Evolutionary conservation across 2,113 vertebrate species (phyloP).

Genomic region (Cyanoderma ruficeps): DNA sequence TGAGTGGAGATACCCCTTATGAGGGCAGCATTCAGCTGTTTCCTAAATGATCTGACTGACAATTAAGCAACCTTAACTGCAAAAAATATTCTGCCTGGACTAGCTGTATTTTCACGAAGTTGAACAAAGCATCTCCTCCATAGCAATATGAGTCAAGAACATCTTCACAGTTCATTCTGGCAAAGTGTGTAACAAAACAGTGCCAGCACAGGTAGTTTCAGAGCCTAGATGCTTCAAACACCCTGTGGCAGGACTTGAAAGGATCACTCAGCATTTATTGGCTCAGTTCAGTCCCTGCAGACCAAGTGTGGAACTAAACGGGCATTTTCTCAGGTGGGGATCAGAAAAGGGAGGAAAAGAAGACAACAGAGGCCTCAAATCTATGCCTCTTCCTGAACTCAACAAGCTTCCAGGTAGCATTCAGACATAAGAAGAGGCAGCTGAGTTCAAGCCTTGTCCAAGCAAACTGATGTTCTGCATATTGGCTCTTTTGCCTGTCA

Average conservation of each 20-base stretch:
- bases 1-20: neutral
- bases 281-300: constrained; percentile 8
- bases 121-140: neutral
- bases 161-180: constrained; percentile 11
- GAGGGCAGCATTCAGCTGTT: neutral
- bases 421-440: neutral
- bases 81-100: neutral
- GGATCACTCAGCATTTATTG: neutral
- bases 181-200: neutral
- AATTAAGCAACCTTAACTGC: neutral
- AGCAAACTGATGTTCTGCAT: neutral
- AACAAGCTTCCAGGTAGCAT: neutral
- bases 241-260: neutral
- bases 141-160: neutral
- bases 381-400: neutral
- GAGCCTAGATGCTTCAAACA: neutral
- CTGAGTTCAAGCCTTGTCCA: neutral
- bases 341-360: neutral
- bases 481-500: neutral
- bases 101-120: neutral
- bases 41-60: neutral
- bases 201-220: neutral
- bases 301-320: neutral
- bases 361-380: neutral
- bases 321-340: neutral